Evolutionary conservation across 2,888 invertebrate genomes (phyloP), one percentile per base, ranked within the genome.

Genomic region (Drepana falcataria): DNA sequence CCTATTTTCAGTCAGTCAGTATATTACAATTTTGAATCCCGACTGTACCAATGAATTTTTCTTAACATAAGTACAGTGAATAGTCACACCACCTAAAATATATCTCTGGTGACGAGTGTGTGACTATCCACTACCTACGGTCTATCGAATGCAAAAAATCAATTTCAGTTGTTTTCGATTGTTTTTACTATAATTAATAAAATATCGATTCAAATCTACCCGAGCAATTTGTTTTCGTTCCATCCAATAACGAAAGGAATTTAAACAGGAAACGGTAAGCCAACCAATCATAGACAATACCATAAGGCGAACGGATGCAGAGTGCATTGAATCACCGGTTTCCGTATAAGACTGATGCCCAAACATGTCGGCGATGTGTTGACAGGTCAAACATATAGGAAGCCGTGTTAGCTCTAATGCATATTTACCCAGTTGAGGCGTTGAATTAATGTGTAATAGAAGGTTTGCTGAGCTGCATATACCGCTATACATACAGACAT

Each of bases 251-350:
- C n/a, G n/a, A 60, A 60, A 58, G 64, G 58, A 66, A 64, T 61
- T 59, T 60, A 68, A 71, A 75, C 84, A 81, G 86, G 86, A 87
- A 79, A 74, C 72, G 61, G 72, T 73, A 74, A 68, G 73, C 72
- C 71, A 75, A 67, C 71, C 64, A 73, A 76, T 75, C 71, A 70
- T 80, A 82, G 81, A 79, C 78, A 78, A 75, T 76, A 68, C 71
- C 57, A 69, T 68, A 72, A 68, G 68, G 67, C 68, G 58, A 59
- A 78, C 84, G 88, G 88, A 88, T 71, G 79, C 59, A 55, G 79
- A 76, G 79, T 84, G 85, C 85, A 83, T 85, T 85, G 83, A 83
- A 78, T 80, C 79, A 71, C 71, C 65, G 71, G 60, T 68, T 68
- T 70, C 77, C 78, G 69, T 71, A 55, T 65, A 61, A 63, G 65